Evolutionary conservation across 2,113 vertebrate species (phyloP).

Genomic region (Pachyramphus minor): DNA sequence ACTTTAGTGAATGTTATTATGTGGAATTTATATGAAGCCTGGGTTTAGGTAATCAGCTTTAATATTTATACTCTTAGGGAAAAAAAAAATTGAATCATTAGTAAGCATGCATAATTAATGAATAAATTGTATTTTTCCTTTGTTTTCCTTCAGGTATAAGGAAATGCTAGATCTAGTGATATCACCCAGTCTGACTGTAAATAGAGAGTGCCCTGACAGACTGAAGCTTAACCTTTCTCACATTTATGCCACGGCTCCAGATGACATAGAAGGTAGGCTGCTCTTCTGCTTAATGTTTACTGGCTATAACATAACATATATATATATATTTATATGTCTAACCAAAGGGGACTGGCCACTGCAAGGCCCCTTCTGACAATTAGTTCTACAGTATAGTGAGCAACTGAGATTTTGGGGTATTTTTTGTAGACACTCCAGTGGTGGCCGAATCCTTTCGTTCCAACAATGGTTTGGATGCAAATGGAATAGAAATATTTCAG

Average conservation of each 20-base stretch:
- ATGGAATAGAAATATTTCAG: background rate
- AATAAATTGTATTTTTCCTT: slow-evolving; percentile 73
- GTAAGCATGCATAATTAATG: slow-evolving; percentile 72
- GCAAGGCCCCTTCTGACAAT: background rate
- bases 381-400: background rate
- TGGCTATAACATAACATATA: background rate
- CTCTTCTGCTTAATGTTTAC: background rate
- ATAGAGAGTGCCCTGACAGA: slow-evolving; percentile 68
- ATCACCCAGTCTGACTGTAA: slow-evolving; percentile 80
- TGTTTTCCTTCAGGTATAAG: slow-evolving; percentile 81
- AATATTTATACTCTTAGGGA: slow-evolving; percentile 76
- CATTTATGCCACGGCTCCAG: slow-evolving; percentile 65
- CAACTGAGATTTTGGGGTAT: background rate
- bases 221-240: slow-evolving; percentile 63
- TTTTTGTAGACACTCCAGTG: background rate
- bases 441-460: background rate
- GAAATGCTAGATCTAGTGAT: slow-evolving; percentile 85
- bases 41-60: slow-evolving; percentile 75
- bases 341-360: background rate
- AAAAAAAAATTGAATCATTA: slow-evolving; percentile 67
- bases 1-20: slow-evolving; percentile 72
- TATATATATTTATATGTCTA: background rate
- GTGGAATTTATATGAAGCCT: slow-evolving; percentile 74
- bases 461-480: background rate
- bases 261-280: slow-evolving; percentile 79